These are phyloP conservation scores for Hymenopus coronatus DNA, from an alignment of 2,888 invertebrate genomes.

Conservation along the genomic window DNA sequence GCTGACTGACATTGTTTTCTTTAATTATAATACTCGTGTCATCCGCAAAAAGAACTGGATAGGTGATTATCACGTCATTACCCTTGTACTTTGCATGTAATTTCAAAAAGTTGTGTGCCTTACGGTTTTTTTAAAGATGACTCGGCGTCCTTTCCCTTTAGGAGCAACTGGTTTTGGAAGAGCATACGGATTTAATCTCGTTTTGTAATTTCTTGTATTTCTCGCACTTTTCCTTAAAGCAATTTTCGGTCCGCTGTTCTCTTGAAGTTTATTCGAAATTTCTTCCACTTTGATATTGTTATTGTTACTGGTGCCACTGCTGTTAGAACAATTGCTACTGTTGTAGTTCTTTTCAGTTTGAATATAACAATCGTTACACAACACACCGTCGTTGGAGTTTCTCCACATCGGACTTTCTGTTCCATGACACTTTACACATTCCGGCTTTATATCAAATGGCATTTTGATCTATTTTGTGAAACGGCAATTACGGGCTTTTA, in stretches of 20 bases:
- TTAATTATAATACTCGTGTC: too few species aligned
- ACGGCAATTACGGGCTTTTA: too few species aligned
- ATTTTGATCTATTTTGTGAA: conserved; percentile 38
- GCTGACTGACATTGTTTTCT: too few species aligned
- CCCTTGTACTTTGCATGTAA: too few species aligned
- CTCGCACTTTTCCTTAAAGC: conserved; percentile 57
- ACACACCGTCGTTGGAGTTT: conserved; percentile 67
- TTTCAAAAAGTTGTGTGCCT: not conserved
- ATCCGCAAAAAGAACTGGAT: too few species aligned
- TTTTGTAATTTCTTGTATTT: conserved; percentile 51
- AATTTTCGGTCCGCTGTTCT: conserved; percentile 46
- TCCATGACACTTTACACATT: conserved; percentile 67
- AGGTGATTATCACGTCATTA: too few species aligned
- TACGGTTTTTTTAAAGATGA: conserved; percentile 70
- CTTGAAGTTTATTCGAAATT: conserved; percentile 37
- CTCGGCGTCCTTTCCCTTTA: conserved; percentile 72
- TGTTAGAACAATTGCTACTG: not conserved
- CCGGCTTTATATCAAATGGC: conserved; percentile 56
- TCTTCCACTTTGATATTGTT: conserved; percentile 33
- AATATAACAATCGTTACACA: conserved; percentile 70
- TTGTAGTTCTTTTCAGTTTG: conserved; percentile 50
- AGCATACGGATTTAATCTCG: conserved; percentile 48
- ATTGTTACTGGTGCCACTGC: not conserved
- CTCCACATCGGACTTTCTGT: conserved; percentile 74
- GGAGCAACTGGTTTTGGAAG: conserved; percentile 49